These are phyloP conservation scores for Stercorarius parasiticus DNA, from an alignment of 2,113 vertebrate species.

Conservation along the genomic window DNA sequence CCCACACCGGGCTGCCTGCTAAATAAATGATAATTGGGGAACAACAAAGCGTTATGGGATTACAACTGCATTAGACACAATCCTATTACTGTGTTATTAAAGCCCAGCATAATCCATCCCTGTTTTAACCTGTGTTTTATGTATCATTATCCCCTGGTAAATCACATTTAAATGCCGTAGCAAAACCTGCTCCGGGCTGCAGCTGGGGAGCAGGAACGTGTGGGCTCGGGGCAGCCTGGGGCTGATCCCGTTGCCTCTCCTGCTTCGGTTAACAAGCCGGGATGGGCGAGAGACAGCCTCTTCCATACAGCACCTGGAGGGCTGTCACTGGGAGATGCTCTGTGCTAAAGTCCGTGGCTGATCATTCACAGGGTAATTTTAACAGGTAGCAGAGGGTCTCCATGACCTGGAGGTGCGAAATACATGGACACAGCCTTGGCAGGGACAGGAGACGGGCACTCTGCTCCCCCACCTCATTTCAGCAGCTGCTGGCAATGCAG, in stretches of 20 bases:
- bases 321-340: background rate
- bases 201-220: background rate
- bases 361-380: background rate
- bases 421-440: accelerated
- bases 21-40: background rate
- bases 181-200: background rate
- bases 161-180: background rate
- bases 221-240: background rate
- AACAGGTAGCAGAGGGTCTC: background rate
- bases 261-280: background rate
- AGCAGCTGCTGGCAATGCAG: background rate
- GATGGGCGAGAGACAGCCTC: background rate
- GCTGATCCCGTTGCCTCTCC: background rate
- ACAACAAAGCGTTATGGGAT: background rate
- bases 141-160: conserved; percentile 17
- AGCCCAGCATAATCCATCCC: conserved; percentile 15
- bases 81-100: conserved; percentile 29
- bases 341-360: accelerated
- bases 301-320: background rate
- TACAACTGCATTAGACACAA: conserved; percentile 11
- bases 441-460: background rate
- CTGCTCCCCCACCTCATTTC: background rate
- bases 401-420: background rate
- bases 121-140: conserved; percentile 11
- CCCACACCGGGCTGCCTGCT: background rate